Base-by-base conservation (phyloP, 2,797 vertebrate species). In the Phyllotis vaccarum region DNA sequence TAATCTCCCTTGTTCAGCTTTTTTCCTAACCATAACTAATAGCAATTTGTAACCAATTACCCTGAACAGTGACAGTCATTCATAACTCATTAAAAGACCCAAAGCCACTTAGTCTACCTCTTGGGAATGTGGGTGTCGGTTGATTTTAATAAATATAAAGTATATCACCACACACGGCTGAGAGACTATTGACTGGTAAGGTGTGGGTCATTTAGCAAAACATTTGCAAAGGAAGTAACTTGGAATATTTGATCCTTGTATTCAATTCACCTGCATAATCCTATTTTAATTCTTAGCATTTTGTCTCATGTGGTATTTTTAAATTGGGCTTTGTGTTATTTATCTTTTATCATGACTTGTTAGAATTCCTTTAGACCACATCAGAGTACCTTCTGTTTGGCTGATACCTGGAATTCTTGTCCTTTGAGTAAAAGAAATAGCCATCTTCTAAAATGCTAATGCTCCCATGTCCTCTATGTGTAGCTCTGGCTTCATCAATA, bases 221-320 rank as follows among this genome's bases (percentile, higher is more conserved):
- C n/a, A n/a, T n/a, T n/a, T n/a, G n/a, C n/a, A n/a, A n/a, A n/a
- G n/a, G 37, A 94, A 86, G 24, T 62, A 68, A 11, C 3, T 46
- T 92, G 60, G 74, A 91, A 72, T 56, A 72, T 34, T 91, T 31
- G 70, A 93, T 54, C 76, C 46, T 86, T 82, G 76, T 22, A 58
- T 13, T 52, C 34, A 82, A 70, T 92, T 86, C 62, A 79, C 72
- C 37, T 56, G n/a, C 56, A 17, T 78, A 70, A 68, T 95, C 24
- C 81, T 93, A 17, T 31, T 83, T 83, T 66, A 54, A 85, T 81
- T 79, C 34, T 62, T 14, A 78, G 7, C n/a, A 40, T 83, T 60
- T 87, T 82, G 34, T 87, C 93, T 22, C 66, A 68, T 92, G 49
- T 96, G 74, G 31, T 58, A 92, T 80, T 92, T 93, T 94, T 22